phyloP scores from a whole-genome alignment of 2,797 vertebrate genomes.

The Austrolebias charrua region DNA sequence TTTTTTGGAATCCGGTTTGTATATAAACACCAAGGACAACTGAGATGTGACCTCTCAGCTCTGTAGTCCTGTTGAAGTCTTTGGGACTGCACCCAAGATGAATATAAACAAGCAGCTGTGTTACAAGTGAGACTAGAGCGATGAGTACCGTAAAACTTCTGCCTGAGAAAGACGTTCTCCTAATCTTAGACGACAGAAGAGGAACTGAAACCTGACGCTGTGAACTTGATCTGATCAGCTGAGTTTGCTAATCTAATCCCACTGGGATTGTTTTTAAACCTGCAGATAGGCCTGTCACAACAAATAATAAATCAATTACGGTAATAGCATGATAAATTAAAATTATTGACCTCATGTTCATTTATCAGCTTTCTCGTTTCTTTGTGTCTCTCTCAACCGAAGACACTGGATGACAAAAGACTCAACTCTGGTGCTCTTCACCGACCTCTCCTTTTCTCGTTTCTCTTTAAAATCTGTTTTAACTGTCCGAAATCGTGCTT shows the following conservation, averaged over 20 bases:
- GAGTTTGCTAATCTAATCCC: background rate
- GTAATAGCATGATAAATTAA: too few relatives aligned
- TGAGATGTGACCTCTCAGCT: background rate
- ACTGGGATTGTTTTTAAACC: background rate
- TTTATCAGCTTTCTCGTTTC: too few relatives aligned
- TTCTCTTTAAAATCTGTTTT: too few relatives aligned
- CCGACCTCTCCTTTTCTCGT: too few relatives aligned
- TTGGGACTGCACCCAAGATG: constrained; percentile 1
- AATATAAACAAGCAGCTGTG: constrained; percentile 22
- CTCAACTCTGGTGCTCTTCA: too few relatives aligned
- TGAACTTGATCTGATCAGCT: constrained; percentile 13
- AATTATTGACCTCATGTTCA: too few relatives aligned
- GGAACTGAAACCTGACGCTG: constrained; percentile 54
- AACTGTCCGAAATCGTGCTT: too few relatives aligned
- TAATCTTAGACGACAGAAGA: constrained; percentile 41
- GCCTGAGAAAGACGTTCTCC: constrained; percentile 20
- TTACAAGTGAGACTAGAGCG: constrained; percentile 23
- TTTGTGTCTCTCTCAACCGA: too few relatives aligned
- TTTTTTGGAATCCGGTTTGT: too few relatives aligned
- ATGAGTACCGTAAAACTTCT: constrained; percentile 47
- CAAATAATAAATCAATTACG: too few relatives aligned
- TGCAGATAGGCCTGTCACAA: too few relatives aligned
- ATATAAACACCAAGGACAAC: background rate
- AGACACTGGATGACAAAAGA: too few relatives aligned
- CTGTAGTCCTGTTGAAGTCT: background rate